Conservation (phyloP, 2,888 invertebrate species). For the Hermaeophaga mercurialis region DNA sequence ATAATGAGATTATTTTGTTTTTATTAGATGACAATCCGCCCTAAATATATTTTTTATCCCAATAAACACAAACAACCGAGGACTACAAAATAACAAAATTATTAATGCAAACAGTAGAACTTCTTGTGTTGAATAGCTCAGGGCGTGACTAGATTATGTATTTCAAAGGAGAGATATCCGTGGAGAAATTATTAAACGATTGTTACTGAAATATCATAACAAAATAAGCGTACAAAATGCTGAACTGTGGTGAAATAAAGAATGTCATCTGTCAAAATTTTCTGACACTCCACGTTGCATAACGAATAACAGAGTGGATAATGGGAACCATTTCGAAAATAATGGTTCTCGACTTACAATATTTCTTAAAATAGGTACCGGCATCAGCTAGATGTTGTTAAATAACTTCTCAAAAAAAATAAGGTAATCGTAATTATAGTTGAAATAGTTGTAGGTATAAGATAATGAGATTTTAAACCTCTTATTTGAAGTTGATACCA, state of each 20-base stretch:
- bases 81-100: too few relatives aligned
- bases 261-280: conserved; percentile 1
- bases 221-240: conserved; percentile 4
- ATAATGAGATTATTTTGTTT: too few relatives aligned
- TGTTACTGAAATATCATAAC: conserved; percentile 8
- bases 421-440: conserved; percentile 8
- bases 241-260: background rate
- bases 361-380: background rate
- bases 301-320: background rate
- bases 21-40: too few relatives aligned
- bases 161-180: background rate
- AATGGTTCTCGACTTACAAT: background rate
- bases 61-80: too few relatives aligned
- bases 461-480: conserved; percentile 10
- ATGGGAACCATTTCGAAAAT: conserved; percentile 3
- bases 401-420: conserved; percentile 1
- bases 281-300: background rate
- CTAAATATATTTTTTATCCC: too few relatives aligned
- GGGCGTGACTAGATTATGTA: background rate
- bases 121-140: background rate
- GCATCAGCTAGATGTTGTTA: background rate
- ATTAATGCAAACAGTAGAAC: too few relatives aligned
- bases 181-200: conserved; percentile 1
- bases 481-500: conserved; percentile 6
- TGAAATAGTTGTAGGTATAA: conserved; percentile 2